A percentile compares a stretch with the other conserved stretches of the same genome.
phyloP scores from a whole-genome alignment of 2,797 vertebrate species.

The Ficedula albicollis region DNA sequence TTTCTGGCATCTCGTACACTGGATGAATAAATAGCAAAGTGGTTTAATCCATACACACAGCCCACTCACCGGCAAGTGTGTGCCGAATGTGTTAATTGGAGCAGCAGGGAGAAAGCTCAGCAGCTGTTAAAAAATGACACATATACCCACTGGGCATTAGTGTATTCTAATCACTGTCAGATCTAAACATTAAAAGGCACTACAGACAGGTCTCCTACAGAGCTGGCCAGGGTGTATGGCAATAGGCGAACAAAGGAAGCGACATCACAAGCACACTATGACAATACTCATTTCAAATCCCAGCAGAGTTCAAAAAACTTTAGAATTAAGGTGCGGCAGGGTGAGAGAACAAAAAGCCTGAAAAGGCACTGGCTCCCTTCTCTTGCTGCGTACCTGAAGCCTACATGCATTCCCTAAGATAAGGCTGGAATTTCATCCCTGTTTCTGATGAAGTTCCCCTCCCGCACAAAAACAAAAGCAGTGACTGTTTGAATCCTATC shows the following conservation, averaged over 20 bases:
- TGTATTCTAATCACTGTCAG: conserved; percentile 73
- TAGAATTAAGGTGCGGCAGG: not conserved
- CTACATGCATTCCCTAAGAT: conserved; percentile 15
- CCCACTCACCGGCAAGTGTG: conserved; percentile 71
- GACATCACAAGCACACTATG: not conserved
- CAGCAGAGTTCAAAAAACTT: conserved; percentile 40
- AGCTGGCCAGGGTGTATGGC: not conserved
- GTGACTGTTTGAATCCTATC: not conserved
- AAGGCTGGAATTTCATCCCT: conserved; percentile 32
- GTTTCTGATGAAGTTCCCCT: conserved; percentile 11
- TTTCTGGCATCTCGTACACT: not conserved
- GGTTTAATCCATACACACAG: conserved; percentile 76
- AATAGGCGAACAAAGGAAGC: conserved; percentile 60
- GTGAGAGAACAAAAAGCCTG: not conserved
- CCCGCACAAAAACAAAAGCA: not conserved
- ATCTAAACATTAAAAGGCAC: conserved; percentile 74
- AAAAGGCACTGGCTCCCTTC: not conserved
- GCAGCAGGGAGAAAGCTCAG: conserved; percentile 76
- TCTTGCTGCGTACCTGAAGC: not conserved
- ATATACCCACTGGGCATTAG: conserved; percentile 77
- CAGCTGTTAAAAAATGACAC: conserved; percentile 81
- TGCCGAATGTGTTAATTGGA: conserved; percentile 78
- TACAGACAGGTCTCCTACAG: conserved; percentile 55
- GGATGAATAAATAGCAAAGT: conserved; percentile 68
- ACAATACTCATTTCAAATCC: not conserved